phyloP scores from a whole-genome alignment of 2,888 invertebrate genomes.

The Eurois occulta region DNA sequence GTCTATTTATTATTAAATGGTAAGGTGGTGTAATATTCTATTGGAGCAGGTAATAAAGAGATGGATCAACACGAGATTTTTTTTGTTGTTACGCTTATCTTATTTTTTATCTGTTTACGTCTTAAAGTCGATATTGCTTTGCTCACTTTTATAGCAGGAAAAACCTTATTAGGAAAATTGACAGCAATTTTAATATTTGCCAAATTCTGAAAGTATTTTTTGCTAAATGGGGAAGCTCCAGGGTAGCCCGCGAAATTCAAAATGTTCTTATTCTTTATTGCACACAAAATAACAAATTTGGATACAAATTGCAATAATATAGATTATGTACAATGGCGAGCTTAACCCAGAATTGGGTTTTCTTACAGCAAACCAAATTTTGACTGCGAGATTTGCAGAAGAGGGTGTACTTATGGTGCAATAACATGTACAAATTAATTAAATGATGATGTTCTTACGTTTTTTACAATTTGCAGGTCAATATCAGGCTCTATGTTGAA shows the following conservation, averaged over 20 bases:
- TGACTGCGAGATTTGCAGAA: too few species aligned
- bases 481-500: too few species aligned
- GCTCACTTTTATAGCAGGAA: too few species aligned
- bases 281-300: too few species aligned
- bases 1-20: conserved; percentile 15
- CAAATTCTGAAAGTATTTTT: background rate
- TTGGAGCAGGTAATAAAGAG: conserved; percentile 23
- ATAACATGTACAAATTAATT: too few species aligned
- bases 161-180: background rate
- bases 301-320: too few species aligned
- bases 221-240: background rate
- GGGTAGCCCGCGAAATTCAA: too few species aligned
- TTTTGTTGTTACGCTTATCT: background rate
- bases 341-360: too few species aligned
- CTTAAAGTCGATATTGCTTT: background rate
- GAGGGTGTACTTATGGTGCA: too few species aligned
- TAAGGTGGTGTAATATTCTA: conserved; percentile 11
- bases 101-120: background rate
- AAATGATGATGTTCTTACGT: background rate
- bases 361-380: too few species aligned
- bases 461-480: background rate
- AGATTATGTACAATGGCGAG: too few species aligned
- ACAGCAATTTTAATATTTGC: background rate
- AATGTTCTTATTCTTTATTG: too few species aligned
- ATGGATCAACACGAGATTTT: background rate